Evolutionary conservation across 2,113 vertebrate species (phyloP), one percentile per base, ranked within the genome.

Genomic region (Rafetus swinhoei): DNA sequence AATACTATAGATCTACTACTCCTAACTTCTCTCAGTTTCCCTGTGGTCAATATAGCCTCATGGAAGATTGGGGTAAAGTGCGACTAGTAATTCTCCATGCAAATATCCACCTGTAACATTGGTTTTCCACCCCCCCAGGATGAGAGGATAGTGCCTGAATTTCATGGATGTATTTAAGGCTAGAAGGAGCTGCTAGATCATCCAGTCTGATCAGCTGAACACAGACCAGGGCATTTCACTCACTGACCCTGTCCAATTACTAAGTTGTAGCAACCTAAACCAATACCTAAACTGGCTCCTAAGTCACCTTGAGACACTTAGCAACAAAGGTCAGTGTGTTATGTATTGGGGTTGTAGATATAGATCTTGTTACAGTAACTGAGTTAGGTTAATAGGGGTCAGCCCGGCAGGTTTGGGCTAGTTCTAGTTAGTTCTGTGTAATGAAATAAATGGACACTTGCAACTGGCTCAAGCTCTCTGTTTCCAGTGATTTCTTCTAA

Each of bases 101-200:
- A 77, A 77, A 45, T 77, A 50, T 25, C 74, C 12, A 15, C 25
- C 39, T 77, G 12, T 24, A 50, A 25, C 11, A 60, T 18, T 35
- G 82, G 5, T 29, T 3, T 5, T 3, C 21, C 35, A 55, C 56
- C 45, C 1, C 1, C 72, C 1, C 1, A 0, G 60, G 16, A 45
- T 50, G 22, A 3, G 9, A 22, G 18, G 27, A 39, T 25, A 25
- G 9, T 2, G 52, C 27, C 6, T 15, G 0, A 0, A 1, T 25
- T 5, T 4, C 18, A 0, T 0, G 0, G 84, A 18, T 9, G 32
- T 9, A 12, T 6, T 0, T 19, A 59, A n/a, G 60, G 29, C 29
- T 22, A 6, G 18, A 50, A 15, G 62, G 65, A 18, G 55, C n/a
- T 1, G 0, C 29, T 24, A 1, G 2, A 12, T 14, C 60, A 9